These are phyloP conservation scores for Diachasmimorpha longicaudata DNA, from an alignment of 1,140 invertebrate genomes.

Conservation along the genomic window DNA sequence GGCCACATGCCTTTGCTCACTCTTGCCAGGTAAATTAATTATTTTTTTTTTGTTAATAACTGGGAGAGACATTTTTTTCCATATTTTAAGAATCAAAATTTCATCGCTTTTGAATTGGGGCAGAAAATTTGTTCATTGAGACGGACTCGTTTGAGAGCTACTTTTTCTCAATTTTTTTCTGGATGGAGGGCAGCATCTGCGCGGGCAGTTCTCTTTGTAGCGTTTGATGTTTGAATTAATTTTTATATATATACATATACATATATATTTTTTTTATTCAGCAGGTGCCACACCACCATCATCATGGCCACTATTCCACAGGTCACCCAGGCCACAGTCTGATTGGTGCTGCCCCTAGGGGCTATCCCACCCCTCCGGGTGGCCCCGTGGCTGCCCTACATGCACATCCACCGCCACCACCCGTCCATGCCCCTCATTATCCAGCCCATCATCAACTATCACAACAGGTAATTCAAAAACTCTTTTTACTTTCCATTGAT, in stretches of 20 bases:
- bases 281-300: constrained; percentile 53
- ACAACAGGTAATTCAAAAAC: constrained; percentile 46
- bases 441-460: constrained; percentile 55
- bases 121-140: no score
- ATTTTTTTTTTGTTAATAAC: background rate
- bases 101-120: no score
- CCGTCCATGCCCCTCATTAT: constrained; percentile 55
- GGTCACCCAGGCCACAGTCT: constrained; percentile 51
- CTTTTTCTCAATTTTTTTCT: background rate
- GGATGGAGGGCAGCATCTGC: no score
- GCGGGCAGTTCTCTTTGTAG: no score
- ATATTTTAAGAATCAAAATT: no score
- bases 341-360: constrained; percentile 51
- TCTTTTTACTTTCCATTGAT: background rate
- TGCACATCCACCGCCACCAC: constrained; percentile 48
- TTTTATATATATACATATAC: no score
- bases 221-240: no score
- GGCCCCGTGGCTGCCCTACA: constrained; percentile 53
- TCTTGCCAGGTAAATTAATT: constrained; percentile 50
- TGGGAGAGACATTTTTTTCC: no score
- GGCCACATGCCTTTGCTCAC: constrained; percentile 55
- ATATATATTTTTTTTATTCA: background rate
- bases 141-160: no score
- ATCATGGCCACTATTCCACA: constrained; percentile 51
- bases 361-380: constrained; percentile 50